Conservation (phyloP, 2,888 invertebrate genomes). For the Thymelicus lineola region DNA sequence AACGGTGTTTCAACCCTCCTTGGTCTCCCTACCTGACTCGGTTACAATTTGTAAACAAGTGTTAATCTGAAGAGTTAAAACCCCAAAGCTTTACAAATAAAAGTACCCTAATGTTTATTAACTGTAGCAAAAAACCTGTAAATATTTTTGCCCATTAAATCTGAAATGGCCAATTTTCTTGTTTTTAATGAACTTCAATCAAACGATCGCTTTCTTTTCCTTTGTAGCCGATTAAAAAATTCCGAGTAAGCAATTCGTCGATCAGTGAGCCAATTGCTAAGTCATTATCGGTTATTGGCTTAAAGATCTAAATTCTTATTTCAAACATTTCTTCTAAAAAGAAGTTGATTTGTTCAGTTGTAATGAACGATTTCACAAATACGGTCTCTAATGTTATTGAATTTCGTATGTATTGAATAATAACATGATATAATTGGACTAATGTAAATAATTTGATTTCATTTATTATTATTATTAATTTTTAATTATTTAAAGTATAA, state of each 20-base stretch:
- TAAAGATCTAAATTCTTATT: conserved; percentile 4
- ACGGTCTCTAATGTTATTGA: too few species aligned
- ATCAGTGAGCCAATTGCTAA: conserved; percentile 13
- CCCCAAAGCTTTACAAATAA: not conserved
- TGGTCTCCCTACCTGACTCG: too few species aligned
- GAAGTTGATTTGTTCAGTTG: too few species aligned
- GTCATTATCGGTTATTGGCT: conserved; percentile 11
- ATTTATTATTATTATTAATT: too few species aligned
- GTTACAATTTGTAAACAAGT: too few species aligned
- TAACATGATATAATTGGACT: too few species aligned
- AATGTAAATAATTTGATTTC: too few species aligned
- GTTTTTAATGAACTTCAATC: conserved; percentile 43
- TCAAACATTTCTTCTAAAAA: not conserved
- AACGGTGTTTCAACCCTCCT: too few species aligned
- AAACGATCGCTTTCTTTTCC: conserved; percentile 46
- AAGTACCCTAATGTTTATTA: not conserved
- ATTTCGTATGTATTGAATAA: too few species aligned
- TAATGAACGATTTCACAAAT: too few species aligned
- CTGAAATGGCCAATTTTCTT: conserved; percentile 25
- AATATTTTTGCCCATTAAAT: conserved; percentile 15
- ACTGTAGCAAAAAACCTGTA: not conserved
- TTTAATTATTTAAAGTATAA: too few species aligned
- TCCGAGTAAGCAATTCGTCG: conserved; percentile 38
- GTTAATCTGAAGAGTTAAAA: too few species aligned
- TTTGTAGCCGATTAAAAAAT: conserved; percentile 46